Conservation (phyloP, 2,797 vertebrate species). For the Ctenopoma kingsleyae region DNA sequence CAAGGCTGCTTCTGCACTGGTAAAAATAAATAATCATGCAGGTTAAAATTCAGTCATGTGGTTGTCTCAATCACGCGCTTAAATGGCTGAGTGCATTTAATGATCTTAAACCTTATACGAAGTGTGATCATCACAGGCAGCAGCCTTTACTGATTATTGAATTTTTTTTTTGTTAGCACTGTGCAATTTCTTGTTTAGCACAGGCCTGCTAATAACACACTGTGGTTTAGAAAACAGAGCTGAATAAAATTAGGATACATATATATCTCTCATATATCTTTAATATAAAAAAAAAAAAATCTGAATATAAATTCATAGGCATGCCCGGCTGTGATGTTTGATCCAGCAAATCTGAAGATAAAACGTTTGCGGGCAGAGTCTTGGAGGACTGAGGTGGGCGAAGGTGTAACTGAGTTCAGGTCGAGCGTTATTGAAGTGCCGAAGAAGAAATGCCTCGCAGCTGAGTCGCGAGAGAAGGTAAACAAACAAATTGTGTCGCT, state of each 20-base stretch:
- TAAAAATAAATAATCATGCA: conserved; percentile 27
- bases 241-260: conserved; percentile 13
- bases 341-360: conserved; percentile 2
- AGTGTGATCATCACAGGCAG: conserved; percentile 63
- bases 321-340: conserved; percentile 1
- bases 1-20: conserved; percentile 47
- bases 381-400: conserved; percentile 32
- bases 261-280: not conserved
- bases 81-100: conserved; percentile 73
- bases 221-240: conserved; percentile 25
- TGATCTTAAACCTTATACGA: conserved; percentile 71
- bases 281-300: too few species aligned
- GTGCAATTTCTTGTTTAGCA: conserved; percentile 57
- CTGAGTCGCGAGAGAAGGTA: conserved; percentile 66
- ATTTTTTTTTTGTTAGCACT: conserved; percentile 39
- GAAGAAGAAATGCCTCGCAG: conserved; percentile 78
- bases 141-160: conserved; percentile 60
- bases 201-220: conserved; percentile 40
- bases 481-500: conserved; percentile 83
- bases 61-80: conserved; percentile 51
- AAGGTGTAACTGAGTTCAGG: conserved; percentile 61
- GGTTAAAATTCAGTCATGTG: conserved; percentile 40
- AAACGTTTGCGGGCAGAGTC: conserved; percentile 25
- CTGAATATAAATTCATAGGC: not conserved
- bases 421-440: conserved; percentile 70